Percentiles rank a stretch among this genome's conserved stretches.
These are phyloP conservation scores for Ispidina lecontei DNA, from an alignment of 2,797 vertebrate species.

Conservation along the genomic window DNA sequence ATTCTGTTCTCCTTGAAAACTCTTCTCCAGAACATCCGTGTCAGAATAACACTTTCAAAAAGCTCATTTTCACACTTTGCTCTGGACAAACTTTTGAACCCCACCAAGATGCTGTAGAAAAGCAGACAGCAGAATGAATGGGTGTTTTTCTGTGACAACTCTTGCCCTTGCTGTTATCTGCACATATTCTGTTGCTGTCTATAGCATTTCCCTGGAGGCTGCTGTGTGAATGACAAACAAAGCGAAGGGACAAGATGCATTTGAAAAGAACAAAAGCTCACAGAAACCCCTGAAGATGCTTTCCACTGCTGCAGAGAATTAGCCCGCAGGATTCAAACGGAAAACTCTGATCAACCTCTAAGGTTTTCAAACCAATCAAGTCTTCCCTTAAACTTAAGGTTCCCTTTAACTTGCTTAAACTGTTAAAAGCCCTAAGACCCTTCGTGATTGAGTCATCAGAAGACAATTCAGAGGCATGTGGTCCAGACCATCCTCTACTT, in stretches of 20 bases:
- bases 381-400: not conserved
- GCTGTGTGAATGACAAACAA: conserved; percentile 45
- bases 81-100: not conserved
- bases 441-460: not conserved
- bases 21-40: not conserved
- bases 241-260: conserved; percentile 9
- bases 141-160: not conserved
- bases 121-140: not conserved
- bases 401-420: not conserved
- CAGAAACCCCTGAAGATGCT: not conserved
- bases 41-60: not conserved
- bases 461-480: not conserved
- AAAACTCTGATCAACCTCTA: not conserved
- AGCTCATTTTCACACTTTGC: not conserved
- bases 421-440: not conserved
- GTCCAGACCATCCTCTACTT: not conserved
- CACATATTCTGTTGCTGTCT: not conserved
- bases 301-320: not conserved
- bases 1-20: not conserved
- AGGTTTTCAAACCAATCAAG: not conserved
- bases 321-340: not conserved
- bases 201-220: conserved; percentile 36
- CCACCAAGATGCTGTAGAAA: not conserved
- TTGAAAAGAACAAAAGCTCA: conserved; percentile 35
- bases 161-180: not conserved